These are phyloP conservation scores for Sphinx pinastri DNA, from an alignment of 2,888 invertebrate species.

Conservation along the genomic window DNA sequence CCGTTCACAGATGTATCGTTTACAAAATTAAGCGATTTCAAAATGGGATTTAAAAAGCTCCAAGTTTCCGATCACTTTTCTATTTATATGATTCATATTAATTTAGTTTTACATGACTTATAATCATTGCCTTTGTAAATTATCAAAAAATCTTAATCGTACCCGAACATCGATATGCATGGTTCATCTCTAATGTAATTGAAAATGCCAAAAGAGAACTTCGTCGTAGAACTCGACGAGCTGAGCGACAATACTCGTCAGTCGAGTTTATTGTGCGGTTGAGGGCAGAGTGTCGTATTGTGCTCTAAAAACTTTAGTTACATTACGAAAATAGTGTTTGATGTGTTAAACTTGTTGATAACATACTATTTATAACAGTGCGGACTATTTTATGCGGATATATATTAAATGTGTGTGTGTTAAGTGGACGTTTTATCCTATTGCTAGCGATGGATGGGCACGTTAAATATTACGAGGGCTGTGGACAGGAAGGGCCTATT, in stretches of 20 bases:
- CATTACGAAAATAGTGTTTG: conserved; percentile 46
- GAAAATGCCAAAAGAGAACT: neutral
- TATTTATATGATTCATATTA: too few species aligned
- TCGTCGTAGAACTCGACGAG: neutral
- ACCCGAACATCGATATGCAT: too few species aligned
- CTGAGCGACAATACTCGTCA: too few species aligned
- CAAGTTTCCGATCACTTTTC: too few species aligned
- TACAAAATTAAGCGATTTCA: too few species aligned
- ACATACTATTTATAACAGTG: conserved; percentile 22
- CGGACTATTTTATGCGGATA: conserved; percentile 38
- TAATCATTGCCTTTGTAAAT: too few species aligned
- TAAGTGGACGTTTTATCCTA: conserved; percentile 30
- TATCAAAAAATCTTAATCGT: too few species aligned
- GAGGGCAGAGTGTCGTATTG: neutral
- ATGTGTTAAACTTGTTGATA: conserved; percentile 40
- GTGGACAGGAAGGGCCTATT: conserved; percentile 87
- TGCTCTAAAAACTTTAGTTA: conserved; percentile 47
- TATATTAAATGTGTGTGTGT: neutral
- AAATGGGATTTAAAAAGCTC: too few species aligned
- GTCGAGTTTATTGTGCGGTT: neutral
- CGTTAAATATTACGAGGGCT: conserved; percentile 82
- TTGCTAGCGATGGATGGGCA: conserved; percentile 73
- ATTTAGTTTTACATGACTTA: too few species aligned
- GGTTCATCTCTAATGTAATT: neutral
- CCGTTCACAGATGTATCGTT: too few species aligned